Evolutionary conservation across 2,888 invertebrate genomes (phyloP), one percentile per base, ranked within the genome.

Genomic region (Synergus laeviventris): DNA sequence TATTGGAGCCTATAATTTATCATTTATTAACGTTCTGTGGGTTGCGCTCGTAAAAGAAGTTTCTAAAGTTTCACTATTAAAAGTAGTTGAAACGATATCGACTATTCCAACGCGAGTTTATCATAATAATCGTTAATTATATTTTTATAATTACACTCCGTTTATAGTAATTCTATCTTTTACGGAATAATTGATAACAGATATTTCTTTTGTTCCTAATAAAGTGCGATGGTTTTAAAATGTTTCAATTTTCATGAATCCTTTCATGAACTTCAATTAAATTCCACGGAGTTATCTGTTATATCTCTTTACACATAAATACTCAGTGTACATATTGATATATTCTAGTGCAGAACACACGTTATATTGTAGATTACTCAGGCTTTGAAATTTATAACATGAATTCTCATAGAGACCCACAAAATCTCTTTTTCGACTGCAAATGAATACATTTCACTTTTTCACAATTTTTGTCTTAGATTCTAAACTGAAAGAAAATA

Each of bases 71-170:
- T 18, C 18, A n/a, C 18, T 54, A 54, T 54, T 54, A 54, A 54
- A 49, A 54, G 54, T 16, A 18, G 3, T 3, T 18, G 9, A 54
- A 18, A 54, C 18, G 2, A 18, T 54, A 54, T 54, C 54, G 54
- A 54, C 7, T 9, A 54, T 54, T 54, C 18, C 1, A 18, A 18
- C 16, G 9, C 16, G 9, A 9, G 18, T 9, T 54, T 16, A 18
- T 18, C 9, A 54, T 18, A 1, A 9, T 31, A 31, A 31, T 31
- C 21, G 64, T 66, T 66, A 66, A 24, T 66, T 24, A 45, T 66
- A 31, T 66, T 66, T 66, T 31, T 31, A 31, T 31, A 66, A 66
- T 66, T 66, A 66, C 66, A 66, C 45, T 66, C 24, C 45, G 42
- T 11, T 66, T 45, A 66, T 66, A 18, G 18, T 9, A 54, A 54